phyloP scores from a whole-genome alignment of 2,113 vertebrate species.

The Pseudonaja textilis region DNA sequence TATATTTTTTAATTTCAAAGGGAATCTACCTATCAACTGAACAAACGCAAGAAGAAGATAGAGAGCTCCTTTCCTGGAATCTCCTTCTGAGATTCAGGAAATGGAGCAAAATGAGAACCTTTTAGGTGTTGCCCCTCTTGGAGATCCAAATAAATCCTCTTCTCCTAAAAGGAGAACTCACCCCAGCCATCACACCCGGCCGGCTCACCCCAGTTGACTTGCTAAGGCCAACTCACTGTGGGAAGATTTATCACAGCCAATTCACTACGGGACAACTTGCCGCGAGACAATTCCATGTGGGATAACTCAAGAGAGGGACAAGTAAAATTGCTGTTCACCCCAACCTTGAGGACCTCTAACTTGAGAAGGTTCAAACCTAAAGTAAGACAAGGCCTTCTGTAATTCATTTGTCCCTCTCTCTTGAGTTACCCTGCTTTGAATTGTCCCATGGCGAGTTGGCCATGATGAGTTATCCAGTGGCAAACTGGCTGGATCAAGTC shows the following conservation, averaged over 20 bases:
- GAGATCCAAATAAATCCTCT: background rate
- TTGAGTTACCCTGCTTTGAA: background rate
- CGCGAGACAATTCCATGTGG: background rate
- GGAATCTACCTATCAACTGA: background rate
- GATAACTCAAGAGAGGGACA: background rate
- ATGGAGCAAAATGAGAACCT: background rate
- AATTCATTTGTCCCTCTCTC: background rate
- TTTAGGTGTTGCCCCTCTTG: background rate
- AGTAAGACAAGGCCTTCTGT: background rate
- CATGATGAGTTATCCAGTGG: too few species aligned
- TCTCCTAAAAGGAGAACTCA: too few species aligned
- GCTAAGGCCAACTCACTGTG: background rate
- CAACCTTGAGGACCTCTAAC: background rate
- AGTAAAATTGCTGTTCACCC: background rate
- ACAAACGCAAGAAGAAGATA: background rate
- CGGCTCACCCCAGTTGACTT: background rate
- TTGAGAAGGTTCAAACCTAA: background rate
- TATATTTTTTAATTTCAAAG: background rate
- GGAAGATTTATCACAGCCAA: background rate
- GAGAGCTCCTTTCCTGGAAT: background rate
- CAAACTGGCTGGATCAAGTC: background rate
- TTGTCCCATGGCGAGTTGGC: background rate
- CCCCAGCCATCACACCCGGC: too few species aligned
- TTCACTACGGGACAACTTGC: background rate
- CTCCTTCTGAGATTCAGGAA: background rate